Conservation (phyloP, 2,888 invertebrate species). For the Bedellia somnulentella region DNA sequence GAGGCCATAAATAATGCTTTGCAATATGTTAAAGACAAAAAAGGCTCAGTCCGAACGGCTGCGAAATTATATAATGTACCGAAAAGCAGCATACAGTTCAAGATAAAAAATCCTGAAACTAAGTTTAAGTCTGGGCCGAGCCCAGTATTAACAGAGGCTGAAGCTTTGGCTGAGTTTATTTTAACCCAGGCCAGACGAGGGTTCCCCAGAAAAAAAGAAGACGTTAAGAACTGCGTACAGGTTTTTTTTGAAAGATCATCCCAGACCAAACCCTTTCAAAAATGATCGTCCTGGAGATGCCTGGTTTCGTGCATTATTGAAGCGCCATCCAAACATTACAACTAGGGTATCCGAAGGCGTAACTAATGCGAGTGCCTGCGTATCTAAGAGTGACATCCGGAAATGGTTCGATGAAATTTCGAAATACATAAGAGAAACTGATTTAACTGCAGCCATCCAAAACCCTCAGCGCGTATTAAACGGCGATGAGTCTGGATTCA, state of each 20-base stretch:
- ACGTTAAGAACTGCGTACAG: slow-evolving; percentile 9
- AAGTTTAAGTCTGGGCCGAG: not conserved
- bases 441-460: too few relatives aligned
- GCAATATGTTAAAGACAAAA: too few relatives aligned
- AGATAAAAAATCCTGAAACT: not conserved
- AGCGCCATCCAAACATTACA: slow-evolving; percentile 14
- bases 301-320: slow-evolving; percentile 14
- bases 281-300: slow-evolving; percentile 11
- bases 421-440: slow-evolving; percentile 10
- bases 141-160: not conserved
- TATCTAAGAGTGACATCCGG: slow-evolving; percentile 16
- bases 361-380: slow-evolving; percentile 15
- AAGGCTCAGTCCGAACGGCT: too few relatives aligned
- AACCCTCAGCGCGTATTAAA: too few relatives aligned
- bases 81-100: too few relatives aligned
- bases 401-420: slow-evolving; percentile 17
- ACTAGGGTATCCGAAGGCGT: slow-evolving; percentile 14
- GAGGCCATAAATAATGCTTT: too few relatives aligned
- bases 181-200: slow-evolving; percentile 6
- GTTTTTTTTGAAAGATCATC: slow-evolving; percentile 9
- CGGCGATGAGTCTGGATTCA: too few relatives aligned
- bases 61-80: too few relatives aligned
- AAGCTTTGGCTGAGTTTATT: slow-evolving; percentile 1
- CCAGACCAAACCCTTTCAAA: slow-evolving; percentile 8
- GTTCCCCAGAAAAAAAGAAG: slow-evolving; percentile 9